phyloP scores from a whole-genome alignment of 2,113 vertebrate genomes.

The Dendrocopos noguchii region DNA sequence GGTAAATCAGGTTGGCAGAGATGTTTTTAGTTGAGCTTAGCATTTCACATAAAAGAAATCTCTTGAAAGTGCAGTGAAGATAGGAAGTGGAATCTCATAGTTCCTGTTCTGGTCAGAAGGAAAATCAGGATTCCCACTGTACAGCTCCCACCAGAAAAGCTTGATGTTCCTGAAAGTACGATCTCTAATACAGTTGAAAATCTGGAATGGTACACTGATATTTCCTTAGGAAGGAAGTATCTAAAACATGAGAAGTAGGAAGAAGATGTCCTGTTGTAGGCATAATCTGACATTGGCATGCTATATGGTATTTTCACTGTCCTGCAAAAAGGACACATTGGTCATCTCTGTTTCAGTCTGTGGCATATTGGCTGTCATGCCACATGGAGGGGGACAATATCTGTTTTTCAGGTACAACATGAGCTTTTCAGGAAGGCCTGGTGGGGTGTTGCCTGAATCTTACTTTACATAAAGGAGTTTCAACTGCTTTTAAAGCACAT shows the following conservation, averaged over 20 bases:
- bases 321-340: not conserved
- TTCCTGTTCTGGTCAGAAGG: not conserved
- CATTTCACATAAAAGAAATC: constrained; percentile 54
- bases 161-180: not conserved
- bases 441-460: not conserved
- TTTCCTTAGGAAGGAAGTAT: not conserved
- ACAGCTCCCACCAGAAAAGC: not conserved
- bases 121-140: not conserved
- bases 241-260: not conserved
- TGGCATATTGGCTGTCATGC: not conserved
- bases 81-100: not conserved
- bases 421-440: not conserved
- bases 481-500: not conserved
- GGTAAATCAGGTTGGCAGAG: constrained; percentile 45
- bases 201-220: not conserved
- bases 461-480: not conserved
- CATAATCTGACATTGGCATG: not conserved
- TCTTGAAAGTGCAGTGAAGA: not conserved
- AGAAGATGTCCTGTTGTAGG: not conserved
- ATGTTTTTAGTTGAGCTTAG: constrained; percentile 29
- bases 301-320: not conserved
- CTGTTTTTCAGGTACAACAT: not conserved
- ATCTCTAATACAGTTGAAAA: not conserved
- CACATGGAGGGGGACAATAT: not conserved
- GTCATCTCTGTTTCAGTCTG: not conserved